Evolutionary conservation across 2,888 invertebrate species (phyloP).

Genomic region (Cremastinae sp.): DNA sequence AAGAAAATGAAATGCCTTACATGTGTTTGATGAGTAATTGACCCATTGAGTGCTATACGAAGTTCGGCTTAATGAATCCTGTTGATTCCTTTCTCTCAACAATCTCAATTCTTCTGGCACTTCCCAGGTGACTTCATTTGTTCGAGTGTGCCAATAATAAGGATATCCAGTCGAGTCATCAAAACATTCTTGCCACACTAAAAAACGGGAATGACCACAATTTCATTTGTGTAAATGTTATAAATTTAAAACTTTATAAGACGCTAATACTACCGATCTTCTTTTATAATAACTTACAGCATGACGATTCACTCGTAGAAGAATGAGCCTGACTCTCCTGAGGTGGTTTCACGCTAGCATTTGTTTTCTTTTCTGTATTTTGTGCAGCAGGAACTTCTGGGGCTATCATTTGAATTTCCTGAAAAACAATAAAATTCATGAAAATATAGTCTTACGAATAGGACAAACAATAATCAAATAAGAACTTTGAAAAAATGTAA

Average conservation of each 20-base stretch:
- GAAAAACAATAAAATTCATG: slow-evolving; percentile 25
- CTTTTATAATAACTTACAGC: slow-evolving; percentile 28
- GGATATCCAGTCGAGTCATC: slow-evolving; percentile 84
- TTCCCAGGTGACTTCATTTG: slow-evolving; percentile 85
- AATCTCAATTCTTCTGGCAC: slow-evolving; percentile 80
- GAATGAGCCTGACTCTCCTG: slow-evolving; percentile 22
- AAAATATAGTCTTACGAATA: background rate
- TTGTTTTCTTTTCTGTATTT: slow-evolving; percentile 20
- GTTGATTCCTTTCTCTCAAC: slow-evolving; percentile 66
- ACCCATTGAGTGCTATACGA: slow-evolving; percentile 69
- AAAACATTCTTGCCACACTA: slow-evolving; percentile 85
- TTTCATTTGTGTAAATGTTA: too few species aligned
- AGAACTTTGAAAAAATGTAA: background rate
- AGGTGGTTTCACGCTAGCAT: slow-evolving; percentile 38
- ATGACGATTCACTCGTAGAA: slow-evolving; percentile 38
- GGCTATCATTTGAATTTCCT: slow-evolving; percentile 77
- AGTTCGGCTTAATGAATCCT: slow-evolving; percentile 62
- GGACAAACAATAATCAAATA: background rate
- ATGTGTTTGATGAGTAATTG: slow-evolving; percentile 67
- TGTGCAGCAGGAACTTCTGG: slow-evolving; percentile 64
- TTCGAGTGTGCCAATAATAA: slow-evolving; percentile 85
- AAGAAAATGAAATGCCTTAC: slow-evolving; percentile 59
- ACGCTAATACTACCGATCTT: too few species aligned
- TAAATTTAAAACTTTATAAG: too few species aligned
- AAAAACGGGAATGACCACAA: slow-evolving; percentile 56